These are phyloP conservation scores for Oryzias celebensis DNA, from an alignment of 2,113 vertebrate species.

Conservation along the genomic window DNA sequence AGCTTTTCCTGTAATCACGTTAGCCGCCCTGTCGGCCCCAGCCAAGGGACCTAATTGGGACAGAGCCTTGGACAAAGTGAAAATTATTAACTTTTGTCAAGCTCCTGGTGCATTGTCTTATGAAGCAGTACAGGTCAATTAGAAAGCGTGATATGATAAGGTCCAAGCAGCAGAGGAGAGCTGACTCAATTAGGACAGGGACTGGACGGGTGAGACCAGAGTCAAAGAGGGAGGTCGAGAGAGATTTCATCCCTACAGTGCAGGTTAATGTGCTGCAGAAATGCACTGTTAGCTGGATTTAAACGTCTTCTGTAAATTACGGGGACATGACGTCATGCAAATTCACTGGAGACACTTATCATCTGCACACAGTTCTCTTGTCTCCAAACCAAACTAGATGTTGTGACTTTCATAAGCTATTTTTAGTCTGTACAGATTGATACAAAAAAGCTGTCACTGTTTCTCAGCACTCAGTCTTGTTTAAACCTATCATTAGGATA, in stretches of 20 bases:
- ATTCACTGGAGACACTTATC: conserved; percentile 44
- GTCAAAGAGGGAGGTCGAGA: conserved; percentile 49
- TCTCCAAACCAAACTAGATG: conserved; percentile 36
- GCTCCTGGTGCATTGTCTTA: conserved; percentile 96
- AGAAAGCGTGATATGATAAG: conserved; percentile 98
- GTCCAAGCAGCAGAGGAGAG: conserved; percentile 90
- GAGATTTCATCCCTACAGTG: conserved; percentile 69
- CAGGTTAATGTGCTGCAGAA: conserved; percentile 63
- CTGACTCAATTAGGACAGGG: conserved; percentile 92
- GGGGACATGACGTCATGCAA: conserved; percentile 48
- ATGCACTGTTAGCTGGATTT: conserved; percentile 56
- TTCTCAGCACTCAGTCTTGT: too few species aligned
- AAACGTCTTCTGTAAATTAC: conserved; percentile 53
- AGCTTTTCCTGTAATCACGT: conserved; percentile 95
- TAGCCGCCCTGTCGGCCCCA: conserved; percentile 91
- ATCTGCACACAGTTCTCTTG: conserved; percentile 44
- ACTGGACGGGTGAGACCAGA: conserved; percentile 64
- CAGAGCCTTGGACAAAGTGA: conserved; percentile 98
- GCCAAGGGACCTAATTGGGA: conserved; percentile 99
- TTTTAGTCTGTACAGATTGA: conserved; percentile 25
- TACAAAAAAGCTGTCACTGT: conserved; percentile 52
- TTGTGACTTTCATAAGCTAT: conserved; percentile 43
- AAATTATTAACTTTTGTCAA: conserved; percentile 99
- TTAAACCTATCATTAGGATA: too few species aligned
- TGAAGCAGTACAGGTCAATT: conserved; percentile 97